Evolutionary conservation across 2,113 vertebrate genomes (phyloP).

Genomic region (Phodopus roborovskii): DNA sequence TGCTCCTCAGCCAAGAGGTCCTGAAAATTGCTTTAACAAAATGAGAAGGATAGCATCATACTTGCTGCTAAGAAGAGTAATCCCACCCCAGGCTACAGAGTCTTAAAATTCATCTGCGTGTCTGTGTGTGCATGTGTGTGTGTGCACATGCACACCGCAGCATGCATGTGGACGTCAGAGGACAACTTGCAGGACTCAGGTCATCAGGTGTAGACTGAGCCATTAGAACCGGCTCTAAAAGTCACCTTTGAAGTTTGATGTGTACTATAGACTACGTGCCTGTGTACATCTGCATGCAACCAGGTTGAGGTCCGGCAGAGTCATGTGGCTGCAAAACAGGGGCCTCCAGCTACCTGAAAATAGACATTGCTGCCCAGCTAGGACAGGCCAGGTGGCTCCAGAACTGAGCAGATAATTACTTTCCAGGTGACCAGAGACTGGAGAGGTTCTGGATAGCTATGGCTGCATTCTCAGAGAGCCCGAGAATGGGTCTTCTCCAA

Average conservation of each 20-base stretch:
- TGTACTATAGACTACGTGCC: background rate
- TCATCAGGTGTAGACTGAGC: background rate
- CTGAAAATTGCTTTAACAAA: background rate
- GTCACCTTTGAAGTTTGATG: background rate
- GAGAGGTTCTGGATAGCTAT: background rate
- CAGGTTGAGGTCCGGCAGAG: background rate
- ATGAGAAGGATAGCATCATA: rapidly evolving
- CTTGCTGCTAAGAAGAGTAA: background rate
- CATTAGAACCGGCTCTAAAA: background rate
- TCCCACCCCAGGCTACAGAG: too few species aligned
- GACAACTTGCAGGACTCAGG: background rate
- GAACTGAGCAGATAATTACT: background rate
- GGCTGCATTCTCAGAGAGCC: background rate
- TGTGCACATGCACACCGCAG: background rate
- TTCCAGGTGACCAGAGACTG: background rate
- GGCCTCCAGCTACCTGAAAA: background rate
- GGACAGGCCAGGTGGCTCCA: background rate
- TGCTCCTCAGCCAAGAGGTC: background rate
- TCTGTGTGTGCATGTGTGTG: background rate
- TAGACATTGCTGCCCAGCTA: background rate
- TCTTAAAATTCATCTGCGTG: background rate
- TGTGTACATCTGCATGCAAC: background rate
- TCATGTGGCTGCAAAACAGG: background rate
- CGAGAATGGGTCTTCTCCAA: background rate
- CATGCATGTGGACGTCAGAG: background rate